These are phyloP conservation scores for Anastatus disparis DNA, from an alignment of 1,140 invertebrate species.

Conservation along the genomic window DNA sequence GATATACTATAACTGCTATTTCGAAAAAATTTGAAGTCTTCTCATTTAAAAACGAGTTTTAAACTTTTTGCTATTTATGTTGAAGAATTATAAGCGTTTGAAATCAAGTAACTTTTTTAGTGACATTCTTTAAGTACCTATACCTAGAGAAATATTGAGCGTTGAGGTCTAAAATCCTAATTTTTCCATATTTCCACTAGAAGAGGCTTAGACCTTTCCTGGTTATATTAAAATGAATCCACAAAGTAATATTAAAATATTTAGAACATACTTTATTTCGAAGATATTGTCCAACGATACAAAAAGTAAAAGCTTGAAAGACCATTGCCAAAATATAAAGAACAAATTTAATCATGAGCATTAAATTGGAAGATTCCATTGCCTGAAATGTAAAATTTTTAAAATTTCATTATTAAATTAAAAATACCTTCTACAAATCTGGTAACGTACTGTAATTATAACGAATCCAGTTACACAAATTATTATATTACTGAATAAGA, in stretches of 20 bases:
- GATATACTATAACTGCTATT: no score
- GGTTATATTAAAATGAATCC: not conserved
- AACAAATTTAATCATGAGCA: not conserved
- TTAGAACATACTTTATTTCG: not conserved
- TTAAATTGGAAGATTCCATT: not conserved
- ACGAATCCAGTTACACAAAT: slow-evolving; percentile 21
- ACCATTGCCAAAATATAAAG: slow-evolving; percentile 15
- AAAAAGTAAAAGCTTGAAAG: slow-evolving; percentile 10
- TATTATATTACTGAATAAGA: not conserved
- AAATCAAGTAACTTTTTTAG: no score
- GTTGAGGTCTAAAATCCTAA: no score
- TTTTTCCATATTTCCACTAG: no score
- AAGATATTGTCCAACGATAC: slow-evolving; percentile 23
- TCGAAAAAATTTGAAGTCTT: no score
- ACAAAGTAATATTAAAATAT: not conserved
- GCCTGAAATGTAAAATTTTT: slow-evolving; percentile 3
- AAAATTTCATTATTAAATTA: not conserved
- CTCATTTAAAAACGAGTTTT: no score
- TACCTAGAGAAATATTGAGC: no score
- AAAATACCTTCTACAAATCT: not conserved
- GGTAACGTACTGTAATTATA: slow-evolving; percentile 5
- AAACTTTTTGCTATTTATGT: no score
- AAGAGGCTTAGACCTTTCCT: no score
- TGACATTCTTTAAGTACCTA: no score
- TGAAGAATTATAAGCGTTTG: no score